phyloP scores from a whole-genome alignment of 2,113 vertebrate genomes.

The Panurus biarmicus region DNA sequence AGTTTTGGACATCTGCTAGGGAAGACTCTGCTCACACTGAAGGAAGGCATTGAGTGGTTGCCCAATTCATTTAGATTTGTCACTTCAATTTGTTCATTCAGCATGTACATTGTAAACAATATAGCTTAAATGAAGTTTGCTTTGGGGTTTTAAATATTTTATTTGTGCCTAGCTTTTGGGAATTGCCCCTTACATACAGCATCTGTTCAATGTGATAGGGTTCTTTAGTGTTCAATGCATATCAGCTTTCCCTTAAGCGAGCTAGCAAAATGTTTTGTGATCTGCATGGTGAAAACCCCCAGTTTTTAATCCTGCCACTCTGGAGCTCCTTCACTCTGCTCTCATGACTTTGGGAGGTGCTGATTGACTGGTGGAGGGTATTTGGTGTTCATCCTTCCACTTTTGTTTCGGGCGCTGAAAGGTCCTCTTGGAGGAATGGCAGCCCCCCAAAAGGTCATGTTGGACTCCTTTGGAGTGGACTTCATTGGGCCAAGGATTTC shows the following conservation, averaged over 20 bases:
- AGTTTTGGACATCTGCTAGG: conserved; percentile 44
- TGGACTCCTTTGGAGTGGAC: background rate
- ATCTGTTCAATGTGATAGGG: background rate
- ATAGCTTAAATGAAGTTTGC: conserved; percentile 34
- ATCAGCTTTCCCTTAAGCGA: background rate
- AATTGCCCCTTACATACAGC: conserved; percentile 9
- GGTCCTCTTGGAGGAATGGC: background rate
- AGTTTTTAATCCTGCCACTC: background rate
- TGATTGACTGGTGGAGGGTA: background rate
- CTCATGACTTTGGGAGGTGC: background rate
- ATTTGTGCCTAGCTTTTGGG: conserved; percentile 41
- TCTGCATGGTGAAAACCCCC: background rate
- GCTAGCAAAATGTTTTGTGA: background rate
- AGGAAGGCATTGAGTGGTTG: conserved; percentile 31
- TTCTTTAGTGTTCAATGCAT: background rate
- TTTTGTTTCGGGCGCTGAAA: background rate
- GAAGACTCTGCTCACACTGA: background rate
- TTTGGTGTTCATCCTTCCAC: background rate
- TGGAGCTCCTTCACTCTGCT: background rate
- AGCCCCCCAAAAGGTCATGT: background rate
- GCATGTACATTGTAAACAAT: conserved; percentile 49
- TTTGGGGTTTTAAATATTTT: conserved; percentile 48
- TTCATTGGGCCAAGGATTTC: background rate
- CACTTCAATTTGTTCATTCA: conserved; percentile 40
- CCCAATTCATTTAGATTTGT: conserved; percentile 50